Conservation (phyloP, 2,797 vertebrate species). For the Muscicapa striata region DNA sequence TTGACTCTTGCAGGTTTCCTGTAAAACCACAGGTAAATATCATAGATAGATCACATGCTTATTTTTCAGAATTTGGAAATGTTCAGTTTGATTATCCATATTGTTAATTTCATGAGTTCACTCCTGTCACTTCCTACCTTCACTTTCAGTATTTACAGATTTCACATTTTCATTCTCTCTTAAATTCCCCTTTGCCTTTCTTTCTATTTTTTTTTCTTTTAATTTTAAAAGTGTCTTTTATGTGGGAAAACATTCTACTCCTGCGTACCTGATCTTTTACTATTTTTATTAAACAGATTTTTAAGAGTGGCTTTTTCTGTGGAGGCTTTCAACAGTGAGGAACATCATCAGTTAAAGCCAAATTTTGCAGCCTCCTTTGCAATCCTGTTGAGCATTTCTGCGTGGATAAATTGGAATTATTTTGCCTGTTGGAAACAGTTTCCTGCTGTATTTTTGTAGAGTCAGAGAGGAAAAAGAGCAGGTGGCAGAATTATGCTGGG, state of each 20-base stretch:
- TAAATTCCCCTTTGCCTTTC: neutral
- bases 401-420: neutral
- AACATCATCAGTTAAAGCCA: neutral
- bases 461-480: neutral
- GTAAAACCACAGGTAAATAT: neutral
- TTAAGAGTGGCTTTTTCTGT: neutral
- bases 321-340: neutral
- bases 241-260: neutral
- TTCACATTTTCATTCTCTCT: neutral
- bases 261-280: neutral
- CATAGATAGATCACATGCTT: accelerated
- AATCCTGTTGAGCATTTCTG: neutral
- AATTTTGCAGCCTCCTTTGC: neutral
- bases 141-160: neutral
- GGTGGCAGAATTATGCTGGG: neutral
- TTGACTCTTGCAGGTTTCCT: neutral
- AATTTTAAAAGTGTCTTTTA: neutral
- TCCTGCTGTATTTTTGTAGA: neutral
- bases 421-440: neutral
- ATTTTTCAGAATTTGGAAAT: neutral
- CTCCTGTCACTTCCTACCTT: neutral
- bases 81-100: neutral
- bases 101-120: neutral
- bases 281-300: neutral
- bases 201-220: neutral